phyloP scores from a whole-genome alignment of 2,797 vertebrate genomes.

The Loris lydekkerianus region DNA sequence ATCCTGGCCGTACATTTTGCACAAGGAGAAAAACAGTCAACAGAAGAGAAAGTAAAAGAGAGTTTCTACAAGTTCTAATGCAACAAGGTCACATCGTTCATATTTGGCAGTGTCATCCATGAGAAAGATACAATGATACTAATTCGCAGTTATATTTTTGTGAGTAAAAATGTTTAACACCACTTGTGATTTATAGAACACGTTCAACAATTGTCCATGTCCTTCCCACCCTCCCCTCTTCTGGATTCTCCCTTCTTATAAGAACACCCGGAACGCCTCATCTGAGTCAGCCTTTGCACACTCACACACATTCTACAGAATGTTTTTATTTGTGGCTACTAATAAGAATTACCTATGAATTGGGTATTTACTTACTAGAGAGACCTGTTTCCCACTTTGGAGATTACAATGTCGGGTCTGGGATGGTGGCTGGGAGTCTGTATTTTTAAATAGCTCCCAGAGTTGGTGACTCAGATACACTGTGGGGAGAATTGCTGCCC shows the following conservation, averaged over 20 bases:
- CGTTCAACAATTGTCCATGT: background rate
- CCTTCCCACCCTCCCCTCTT: background rate
- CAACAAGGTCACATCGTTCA: background rate
- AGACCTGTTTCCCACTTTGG: background rate
- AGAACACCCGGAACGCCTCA: accelerated
- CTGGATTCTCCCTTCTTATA: background rate
- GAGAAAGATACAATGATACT: background rate
- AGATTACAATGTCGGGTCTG: background rate
- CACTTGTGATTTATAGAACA: accelerated
- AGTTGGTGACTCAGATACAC: background rate
- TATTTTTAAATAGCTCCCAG: background rate
- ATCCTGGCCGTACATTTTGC: background rate
- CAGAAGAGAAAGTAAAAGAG: background rate
- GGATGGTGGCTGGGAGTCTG: background rate
- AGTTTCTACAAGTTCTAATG: background rate
- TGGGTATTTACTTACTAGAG: background rate
- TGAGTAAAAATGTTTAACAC: background rate
- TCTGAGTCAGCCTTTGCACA: accelerated
- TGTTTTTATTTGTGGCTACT: background rate
- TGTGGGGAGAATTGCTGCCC: background rate
- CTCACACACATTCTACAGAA: background rate
- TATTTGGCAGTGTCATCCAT: background rate
- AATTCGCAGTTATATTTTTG: background rate
- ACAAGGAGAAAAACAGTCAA: background rate
- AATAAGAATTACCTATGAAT: background rate